phyloP scores from a whole-genome alignment of 2,888 invertebrate species.

The Arge pagana region DNA sequence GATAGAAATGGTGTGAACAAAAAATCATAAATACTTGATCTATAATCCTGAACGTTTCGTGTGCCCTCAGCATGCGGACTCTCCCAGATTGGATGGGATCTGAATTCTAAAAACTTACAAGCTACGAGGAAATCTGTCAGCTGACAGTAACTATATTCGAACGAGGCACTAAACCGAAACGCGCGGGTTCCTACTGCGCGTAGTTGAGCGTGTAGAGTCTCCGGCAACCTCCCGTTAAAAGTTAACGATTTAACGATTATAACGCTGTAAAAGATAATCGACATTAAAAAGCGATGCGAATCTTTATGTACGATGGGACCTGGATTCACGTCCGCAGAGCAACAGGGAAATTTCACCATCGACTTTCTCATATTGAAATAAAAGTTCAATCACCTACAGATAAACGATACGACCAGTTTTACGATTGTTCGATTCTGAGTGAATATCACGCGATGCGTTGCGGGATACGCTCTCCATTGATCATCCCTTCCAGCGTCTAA shows the following conservation, averaged over 20 bases:
- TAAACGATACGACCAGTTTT: conserved; percentile 9
- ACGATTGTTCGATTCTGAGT: no score
- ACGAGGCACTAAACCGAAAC: conserved; percentile 16
- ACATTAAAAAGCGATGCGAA: conserved; percentile 34
- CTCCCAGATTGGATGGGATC: background rate
- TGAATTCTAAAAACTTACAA: background rate
- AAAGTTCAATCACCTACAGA: conserved; percentile 14
- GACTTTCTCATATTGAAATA: conserved; percentile 14
- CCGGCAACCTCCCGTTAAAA: conserved; percentile 41
- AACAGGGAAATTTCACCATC: conserved; percentile 12
- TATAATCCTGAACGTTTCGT: no score
- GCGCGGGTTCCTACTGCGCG: background rate
- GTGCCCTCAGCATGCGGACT: no score
- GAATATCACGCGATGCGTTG: no score
- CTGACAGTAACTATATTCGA: conserved; percentile 10
- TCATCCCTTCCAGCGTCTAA: no score
- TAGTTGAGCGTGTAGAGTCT: conserved; percentile 18
- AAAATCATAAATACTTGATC: no score
- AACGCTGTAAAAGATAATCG: conserved; percentile 53
- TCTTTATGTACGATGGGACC: no score
- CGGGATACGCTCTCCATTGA: no score
- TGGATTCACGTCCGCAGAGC: conserved; percentile 5
- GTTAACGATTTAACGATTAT: conserved; percentile 55
- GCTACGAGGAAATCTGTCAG: conserved; percentile 19
- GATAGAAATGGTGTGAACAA: no score